These are phyloP conservation scores for Tipula helvola DNA, from an alignment of 2,888 invertebrate genomes.

Conservation along the genomic window DNA sequence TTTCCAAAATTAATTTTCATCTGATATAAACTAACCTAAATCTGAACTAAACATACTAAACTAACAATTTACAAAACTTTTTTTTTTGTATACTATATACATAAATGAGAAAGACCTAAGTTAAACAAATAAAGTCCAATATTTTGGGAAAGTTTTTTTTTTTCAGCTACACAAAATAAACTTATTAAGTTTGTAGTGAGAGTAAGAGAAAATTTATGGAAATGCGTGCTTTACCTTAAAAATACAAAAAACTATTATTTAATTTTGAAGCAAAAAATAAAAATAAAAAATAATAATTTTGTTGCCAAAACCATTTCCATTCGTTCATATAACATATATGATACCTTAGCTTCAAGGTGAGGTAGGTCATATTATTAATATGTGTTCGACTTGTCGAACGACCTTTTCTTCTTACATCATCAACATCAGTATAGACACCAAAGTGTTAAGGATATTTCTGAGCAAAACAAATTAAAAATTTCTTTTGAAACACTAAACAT, in stretches of 20 bases:
- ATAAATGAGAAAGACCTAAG: background rate
- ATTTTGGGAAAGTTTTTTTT: background rate
- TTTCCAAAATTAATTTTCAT: background rate
- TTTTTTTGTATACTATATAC: background rate
- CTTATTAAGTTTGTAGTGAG: background rate
- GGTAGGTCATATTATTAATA: background rate
- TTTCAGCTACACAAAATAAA: background rate
- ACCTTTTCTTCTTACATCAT: background rate
- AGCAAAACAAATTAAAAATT: background rate
- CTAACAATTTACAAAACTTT: conserved; percentile 4
- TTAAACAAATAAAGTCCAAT: background rate
- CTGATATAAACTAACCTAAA: background rate
- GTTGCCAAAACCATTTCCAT: background rate
- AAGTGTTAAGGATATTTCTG: background rate
- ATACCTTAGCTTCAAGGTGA: background rate
- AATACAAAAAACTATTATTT: background rate
- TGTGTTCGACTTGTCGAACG: background rate
- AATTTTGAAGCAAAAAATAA: background rate
- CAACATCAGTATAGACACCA: background rate
- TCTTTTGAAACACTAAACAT: background rate
- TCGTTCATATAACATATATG: background rate
- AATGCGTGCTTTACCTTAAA: background rate
- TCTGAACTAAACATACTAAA: background rate
- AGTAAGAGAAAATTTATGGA: background rate
- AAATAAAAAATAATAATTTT: background rate